Evolutionary conservation across 2,888 invertebrate genomes (phyloP).

Genomic region (Cephus runcator): DNA sequence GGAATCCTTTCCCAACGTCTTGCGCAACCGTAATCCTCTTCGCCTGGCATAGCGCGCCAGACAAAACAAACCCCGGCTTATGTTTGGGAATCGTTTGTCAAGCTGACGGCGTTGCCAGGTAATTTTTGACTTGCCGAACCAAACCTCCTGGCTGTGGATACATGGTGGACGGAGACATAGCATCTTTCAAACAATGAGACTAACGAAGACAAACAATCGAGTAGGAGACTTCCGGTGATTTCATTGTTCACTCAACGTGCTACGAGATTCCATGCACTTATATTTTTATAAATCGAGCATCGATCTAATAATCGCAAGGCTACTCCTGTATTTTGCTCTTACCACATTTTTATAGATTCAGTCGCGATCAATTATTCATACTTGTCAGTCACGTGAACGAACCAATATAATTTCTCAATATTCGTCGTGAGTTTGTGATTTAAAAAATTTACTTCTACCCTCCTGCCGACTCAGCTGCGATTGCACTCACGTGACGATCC

Average conservation of each 20-base stretch:
- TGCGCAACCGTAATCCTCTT: neutral
- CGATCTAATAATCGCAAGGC: neutral
- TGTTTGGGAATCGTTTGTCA: neutral
- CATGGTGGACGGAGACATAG: neutral
- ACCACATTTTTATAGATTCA: neutral
- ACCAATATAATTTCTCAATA: neutral
- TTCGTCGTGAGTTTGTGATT: neutral
- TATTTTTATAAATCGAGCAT: no score
- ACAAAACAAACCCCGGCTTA: constrained; percentile 1
- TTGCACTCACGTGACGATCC: neutral
- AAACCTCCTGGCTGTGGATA: neutral
- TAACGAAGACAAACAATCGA: neutral
- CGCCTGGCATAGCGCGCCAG: neutral
- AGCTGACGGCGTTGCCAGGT: neutral
- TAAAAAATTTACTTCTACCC: neutral
- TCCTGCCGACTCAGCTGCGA: neutral
- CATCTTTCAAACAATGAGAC: neutral
- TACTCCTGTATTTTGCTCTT: neutral
- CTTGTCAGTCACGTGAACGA: neutral
- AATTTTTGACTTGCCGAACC: neutral
- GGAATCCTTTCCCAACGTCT: neutral
- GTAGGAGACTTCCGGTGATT: neutral
- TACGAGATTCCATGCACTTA: neutral
- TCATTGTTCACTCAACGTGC: neutral
- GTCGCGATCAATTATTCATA: neutral